Base-by-base conservation (phyloP, 1,140 invertebrate species). In the Drosophila obscura region DNA sequence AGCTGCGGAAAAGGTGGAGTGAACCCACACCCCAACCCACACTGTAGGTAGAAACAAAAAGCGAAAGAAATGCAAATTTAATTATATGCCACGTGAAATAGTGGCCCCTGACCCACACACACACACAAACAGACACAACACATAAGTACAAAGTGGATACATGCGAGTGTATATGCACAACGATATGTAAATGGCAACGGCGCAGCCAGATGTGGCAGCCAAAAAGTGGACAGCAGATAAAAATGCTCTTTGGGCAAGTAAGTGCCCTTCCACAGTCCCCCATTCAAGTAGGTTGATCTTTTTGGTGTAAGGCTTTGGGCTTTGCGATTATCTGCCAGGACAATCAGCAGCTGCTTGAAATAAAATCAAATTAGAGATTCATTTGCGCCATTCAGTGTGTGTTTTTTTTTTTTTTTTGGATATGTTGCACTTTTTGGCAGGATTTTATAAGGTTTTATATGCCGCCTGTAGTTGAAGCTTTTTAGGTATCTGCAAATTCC, bases 21-120 rank as follows among this genome's bases (percentile, higher is more conserved):
- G 55, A 55, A 56, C 31, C n/a, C 49, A 58, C 50, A 57, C 31
- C 28, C 28, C 51, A 26, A 31, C 31, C 16, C 53, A 53, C 50
- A 64, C 28, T 41, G 60, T 63, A 67, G 73, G 81, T 84, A 58
- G 63, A 68, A 62, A 63, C 59, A 45, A 61, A 71, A 61, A 46
- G 49, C 50, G 52, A 87, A 87, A 72, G 83, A 87, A 87, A 87
- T 87, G 82, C 83, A 87, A 87, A 87, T 87, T 87, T 87, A 87
- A 87, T 85, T 85, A 82, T 87, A 81, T 77, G 69, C 82, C 82
- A 81, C 62, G 78, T 87, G 78, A 87, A 87, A 88, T 79, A 87
- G 80, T 87, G 83, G 56, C 26, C 51, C 60, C 82, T 58, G 65
- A 69, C 60, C 71, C 57, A 48, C 59, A 55, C 60, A 56, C 59